These are phyloP conservation scores for Periparus ater DNA, from an alignment of 2,797 vertebrate genomes.

Conservation along the genomic window DNA sequence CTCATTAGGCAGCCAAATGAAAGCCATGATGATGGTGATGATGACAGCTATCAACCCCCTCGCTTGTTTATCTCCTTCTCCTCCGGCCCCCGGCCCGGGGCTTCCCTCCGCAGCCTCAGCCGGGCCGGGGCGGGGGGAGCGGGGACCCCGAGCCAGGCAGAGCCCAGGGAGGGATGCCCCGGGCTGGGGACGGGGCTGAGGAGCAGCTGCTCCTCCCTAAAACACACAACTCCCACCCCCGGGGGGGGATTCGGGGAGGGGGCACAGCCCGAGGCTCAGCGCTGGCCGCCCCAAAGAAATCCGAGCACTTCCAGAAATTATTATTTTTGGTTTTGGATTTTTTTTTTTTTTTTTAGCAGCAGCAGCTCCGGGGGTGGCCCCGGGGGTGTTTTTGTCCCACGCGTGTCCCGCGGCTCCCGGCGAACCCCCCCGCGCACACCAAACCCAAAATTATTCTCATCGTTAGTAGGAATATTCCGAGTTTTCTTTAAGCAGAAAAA, in stretches of 20 bases:
- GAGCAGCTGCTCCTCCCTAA: constrained; percentile 11
- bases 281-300: too few relatives aligned
- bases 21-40: constrained; percentile 81
- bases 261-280: background rate
- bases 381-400: background rate
- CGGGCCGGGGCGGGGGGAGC: fast-evolving
- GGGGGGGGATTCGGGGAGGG: background rate
- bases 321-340: too few relatives aligned
- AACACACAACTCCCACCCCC: background rate
- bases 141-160: background rate
- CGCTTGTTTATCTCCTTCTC: constrained; percentile 82
- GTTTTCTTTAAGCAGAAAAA: background rate
- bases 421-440: background rate
- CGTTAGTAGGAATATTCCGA: background rate
- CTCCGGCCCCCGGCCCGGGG: constrained; percentile 45
- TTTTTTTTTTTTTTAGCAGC: too few relatives aligned
- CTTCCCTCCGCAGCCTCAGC: background rate
- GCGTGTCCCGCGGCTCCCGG: background rate
- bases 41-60: constrained; percentile 82
- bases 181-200: background rate
- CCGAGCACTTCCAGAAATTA: too few relatives aligned
- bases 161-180: background rate
- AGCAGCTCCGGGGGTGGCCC: too few relatives aligned
- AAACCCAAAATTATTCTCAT: fast-evolving
- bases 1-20: constrained; percentile 90